phyloP scores from a whole-genome alignment of 1,140 invertebrate genomes.

The Calliopsis andreniformis region DNA sequence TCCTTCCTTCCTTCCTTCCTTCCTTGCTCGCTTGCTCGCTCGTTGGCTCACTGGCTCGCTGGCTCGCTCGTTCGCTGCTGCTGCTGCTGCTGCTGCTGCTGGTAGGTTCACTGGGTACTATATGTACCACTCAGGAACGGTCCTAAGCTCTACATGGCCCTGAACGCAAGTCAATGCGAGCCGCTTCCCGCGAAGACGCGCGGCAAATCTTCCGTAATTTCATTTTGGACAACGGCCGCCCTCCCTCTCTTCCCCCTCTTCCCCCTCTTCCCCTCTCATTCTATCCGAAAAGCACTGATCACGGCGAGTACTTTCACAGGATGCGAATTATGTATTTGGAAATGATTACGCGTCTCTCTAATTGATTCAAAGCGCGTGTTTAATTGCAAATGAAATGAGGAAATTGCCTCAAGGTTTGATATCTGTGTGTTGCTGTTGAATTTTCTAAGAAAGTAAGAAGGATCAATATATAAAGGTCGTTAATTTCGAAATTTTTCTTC shows the following conservation, averaged over 20 bases:
- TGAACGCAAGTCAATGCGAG: neutral
- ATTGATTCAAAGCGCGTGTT: neutral
- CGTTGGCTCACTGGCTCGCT: no score
- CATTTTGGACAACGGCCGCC: neutral
- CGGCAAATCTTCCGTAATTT: neutral
- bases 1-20: slow-evolving; percentile 45
- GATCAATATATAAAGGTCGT: no score
- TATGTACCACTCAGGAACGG: slow-evolving; percentile 67
- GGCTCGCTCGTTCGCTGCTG: slow-evolving; percentile 36
- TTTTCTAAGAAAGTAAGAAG: no score
- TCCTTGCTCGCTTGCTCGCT: slow-evolving; percentile 37
- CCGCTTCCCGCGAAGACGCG: neutral
- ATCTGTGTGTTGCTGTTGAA: no score
- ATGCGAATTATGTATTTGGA: neutral
- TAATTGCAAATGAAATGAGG: slow-evolving; percentile 6
- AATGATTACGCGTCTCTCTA: neutral
- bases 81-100: slow-evolving; percentile 36
- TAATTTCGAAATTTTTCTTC: slow-evolving; percentile 13
- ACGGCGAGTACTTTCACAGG: slow-evolving; percentile 4
- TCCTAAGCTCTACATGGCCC: slow-evolving; percentile 53
- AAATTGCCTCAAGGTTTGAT: neutral
- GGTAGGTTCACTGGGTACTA: no score
- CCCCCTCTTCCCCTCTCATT: neutral
- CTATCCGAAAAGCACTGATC: neutral
- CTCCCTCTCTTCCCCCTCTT: no score